Base-by-base conservation (phyloP, 2,113 vertebrate genomes). In the Nannospalax galili region DNA sequence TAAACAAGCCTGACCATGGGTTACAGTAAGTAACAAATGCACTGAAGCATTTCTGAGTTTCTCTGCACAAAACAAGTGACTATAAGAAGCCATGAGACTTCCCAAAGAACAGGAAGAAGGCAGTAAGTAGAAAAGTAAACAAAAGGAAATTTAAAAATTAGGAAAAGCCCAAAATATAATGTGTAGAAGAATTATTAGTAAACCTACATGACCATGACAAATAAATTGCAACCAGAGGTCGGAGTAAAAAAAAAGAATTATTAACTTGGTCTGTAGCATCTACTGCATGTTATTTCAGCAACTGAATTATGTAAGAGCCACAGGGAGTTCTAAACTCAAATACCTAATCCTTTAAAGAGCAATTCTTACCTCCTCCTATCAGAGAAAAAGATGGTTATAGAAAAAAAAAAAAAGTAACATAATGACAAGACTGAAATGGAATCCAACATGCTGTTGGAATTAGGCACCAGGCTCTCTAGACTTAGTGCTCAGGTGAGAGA, bases 211-310 rank as follows among this genome's bases (percentile, higher is more conserved):
- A 62, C 52, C 93, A 40, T 84, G 62, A 65, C 92, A 96, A 96
- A 73, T 85, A 48, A 93, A 56, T 81, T 95, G 64, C 74, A 94
- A 81, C 73, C 89, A 91, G 78, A 95, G 92, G 73, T 84, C 92
- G 93, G 77, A 88, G 91, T 95, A 95, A 88, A 91, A 95, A 92
- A 95, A 88, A 77, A 92, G 30, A 94, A 95, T 97, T 48, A 95
- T 93, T 96, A 96, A 96, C 91, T 88, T 92, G 88, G 52, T 85
- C 72, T 19, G 28, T 72, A 93, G 79, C 75, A 86, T 72, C 84
- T 75, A 45, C 67, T 81, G 48, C 74, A 65, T 85, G 40, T 88
- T 93, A 86, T 58, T 92, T 92, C 78, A 92, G 48, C 77, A 87
- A 92, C 70, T 89, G 52, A 91, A 86, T n/a, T 82, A 32, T 81